These are phyloP conservation scores for Haliclona indistincta DNA, from an alignment of 37 sponge, comb jelly and placozoan species.

Conservation along the genomic window DNA sequence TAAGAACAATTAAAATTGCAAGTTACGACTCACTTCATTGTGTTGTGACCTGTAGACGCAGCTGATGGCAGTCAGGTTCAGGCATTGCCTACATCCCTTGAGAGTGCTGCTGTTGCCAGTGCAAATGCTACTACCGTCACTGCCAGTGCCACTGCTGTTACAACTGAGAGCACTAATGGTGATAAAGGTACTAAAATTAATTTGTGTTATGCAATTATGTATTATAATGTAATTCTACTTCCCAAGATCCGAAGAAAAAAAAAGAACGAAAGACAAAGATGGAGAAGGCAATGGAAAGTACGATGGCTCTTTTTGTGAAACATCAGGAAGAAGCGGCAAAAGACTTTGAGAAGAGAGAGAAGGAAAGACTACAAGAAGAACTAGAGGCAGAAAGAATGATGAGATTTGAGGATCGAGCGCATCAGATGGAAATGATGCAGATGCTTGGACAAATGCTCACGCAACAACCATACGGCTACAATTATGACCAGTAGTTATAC, in stretches of 20 bases:
- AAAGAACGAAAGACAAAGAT: not conserved
- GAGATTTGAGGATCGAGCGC: not conserved
- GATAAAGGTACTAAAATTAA: too few relatives aligned
- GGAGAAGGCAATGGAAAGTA: not conserved
- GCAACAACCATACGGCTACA: too few relatives aligned
- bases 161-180: not conserved
- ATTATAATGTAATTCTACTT: not conserved
- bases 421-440: not conserved
- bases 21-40: too few relatives aligned
- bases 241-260: not conserved
- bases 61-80: not conserved
- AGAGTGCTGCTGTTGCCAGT: not conserved
- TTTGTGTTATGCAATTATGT: not conserved
- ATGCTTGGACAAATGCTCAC: not conserved
- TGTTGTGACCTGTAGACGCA: too few relatives aligned
- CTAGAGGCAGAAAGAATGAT: not conserved
- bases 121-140: too few relatives aligned
- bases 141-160: too few relatives aligned
- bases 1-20: too few relatives aligned
- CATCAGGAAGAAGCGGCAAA: not conserved
- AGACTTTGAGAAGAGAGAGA: not conserved
- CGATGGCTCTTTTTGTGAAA: too few relatives aligned
- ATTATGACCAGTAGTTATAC: too few relatives aligned
- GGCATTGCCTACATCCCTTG: not conserved
- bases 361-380: not conserved